Conservation (phyloP, 2,888 invertebrate species). For the Euphydryas editha region DNA sequence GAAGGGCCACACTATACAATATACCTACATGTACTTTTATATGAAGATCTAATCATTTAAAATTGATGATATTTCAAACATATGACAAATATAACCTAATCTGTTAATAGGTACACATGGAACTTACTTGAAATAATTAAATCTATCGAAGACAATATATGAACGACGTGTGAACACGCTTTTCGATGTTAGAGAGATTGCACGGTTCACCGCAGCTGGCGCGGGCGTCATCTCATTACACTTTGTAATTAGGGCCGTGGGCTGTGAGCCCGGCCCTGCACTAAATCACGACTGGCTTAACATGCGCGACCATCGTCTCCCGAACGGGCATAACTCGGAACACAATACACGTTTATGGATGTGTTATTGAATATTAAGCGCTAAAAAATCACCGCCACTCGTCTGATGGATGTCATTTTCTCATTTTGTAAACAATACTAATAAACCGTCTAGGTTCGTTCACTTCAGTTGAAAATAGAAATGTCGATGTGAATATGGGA, state of each 20-base stretch:
- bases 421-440: constrained; percentile 62
- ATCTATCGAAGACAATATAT: neutral
- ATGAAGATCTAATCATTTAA: neutral
- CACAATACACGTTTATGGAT: constrained; percentile 66
- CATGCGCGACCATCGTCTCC: constrained; percentile 63
- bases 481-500: neutral
- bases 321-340: constrained; percentile 59
- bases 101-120: neutral
- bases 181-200: constrained; percentile 11
- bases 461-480: constrained; percentile 33
- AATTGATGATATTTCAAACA: too few species aligned
- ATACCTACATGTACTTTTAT: too few species aligned
- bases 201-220: constrained; percentile 42
- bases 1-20: too few species aligned
- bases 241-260: constrained; percentile 80
- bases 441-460: constrained; percentile 47
- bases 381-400: constrained; percentile 53
- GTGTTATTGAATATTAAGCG: constrained; percentile 74
- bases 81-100: neutral
- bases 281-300: constrained; percentile 75
- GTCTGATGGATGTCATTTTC: constrained; percentile 57
- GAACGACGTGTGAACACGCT: constrained; percentile 6
- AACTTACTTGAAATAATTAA: neutral
- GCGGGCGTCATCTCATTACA: constrained; percentile 72
- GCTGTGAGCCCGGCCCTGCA: constrained; percentile 67